These are phyloP conservation scores for Sitodiplosis mosellana DNA, from an alignment of 1,140 invertebrate genomes.

Conservation along the genomic window DNA sequence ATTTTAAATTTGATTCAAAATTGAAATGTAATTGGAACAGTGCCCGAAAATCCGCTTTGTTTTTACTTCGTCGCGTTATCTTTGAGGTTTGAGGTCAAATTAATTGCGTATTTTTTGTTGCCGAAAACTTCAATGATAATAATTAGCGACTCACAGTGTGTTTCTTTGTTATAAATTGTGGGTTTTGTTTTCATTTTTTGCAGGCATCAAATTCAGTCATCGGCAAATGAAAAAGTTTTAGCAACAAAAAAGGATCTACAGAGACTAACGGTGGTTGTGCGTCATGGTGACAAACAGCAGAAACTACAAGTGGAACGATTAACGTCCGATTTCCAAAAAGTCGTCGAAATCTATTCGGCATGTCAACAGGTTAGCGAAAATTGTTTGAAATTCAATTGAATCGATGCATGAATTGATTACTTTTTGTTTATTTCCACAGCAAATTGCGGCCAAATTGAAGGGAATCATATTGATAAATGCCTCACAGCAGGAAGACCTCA, in stretches of 20 bases:
- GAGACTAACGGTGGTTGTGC: constrained; percentile 42
- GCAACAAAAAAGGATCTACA: constrained; percentile 54
- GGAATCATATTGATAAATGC: constrained; percentile 38
- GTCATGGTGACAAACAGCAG: constrained; percentile 52
- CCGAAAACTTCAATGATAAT: too few species aligned
- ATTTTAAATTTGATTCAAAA: too few species aligned
- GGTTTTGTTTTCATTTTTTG: constrained; percentile 13
- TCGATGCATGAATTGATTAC: background rate
- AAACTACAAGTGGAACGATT: constrained; percentile 68
- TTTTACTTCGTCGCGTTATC: too few species aligned
- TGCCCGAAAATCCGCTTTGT: too few species aligned
- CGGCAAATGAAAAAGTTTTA: constrained; percentile 53
- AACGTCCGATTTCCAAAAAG: constrained; percentile 59
- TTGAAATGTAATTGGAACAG: too few species aligned
- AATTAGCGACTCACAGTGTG: background rate
- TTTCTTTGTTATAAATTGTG: background rate
- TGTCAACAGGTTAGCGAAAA: constrained; percentile 48
- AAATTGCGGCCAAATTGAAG: constrained; percentile 60
- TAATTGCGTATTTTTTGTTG: too few species aligned
- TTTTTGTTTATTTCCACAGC: constrained; percentile 23
- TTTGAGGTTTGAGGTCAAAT: too few species aligned
- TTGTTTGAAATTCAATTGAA: background rate
- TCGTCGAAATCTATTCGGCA: constrained; percentile 53
- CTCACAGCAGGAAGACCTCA: constrained; percentile 22
- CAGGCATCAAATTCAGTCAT: constrained; percentile 61